phyloP scores from a whole-genome alignment of 2,113 vertebrate genomes.

The Bos taurus region DNA sequence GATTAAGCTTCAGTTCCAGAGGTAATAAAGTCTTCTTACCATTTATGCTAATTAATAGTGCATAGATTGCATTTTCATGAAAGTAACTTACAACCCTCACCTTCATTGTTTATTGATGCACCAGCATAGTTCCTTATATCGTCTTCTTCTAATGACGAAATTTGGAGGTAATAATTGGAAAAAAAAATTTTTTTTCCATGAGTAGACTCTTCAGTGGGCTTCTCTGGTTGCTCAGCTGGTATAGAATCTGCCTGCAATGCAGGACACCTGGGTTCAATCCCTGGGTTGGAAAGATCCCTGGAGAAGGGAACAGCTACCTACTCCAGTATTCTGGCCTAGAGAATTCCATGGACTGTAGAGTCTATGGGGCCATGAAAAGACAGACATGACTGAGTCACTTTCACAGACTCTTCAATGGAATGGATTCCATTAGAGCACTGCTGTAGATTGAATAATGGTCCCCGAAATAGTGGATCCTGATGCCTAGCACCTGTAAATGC shows the following conservation, averaged over 20 bases:
- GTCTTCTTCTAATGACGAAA: not conserved
- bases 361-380: not conserved
- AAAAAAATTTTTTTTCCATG: not conserved
- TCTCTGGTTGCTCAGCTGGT: not conserved
- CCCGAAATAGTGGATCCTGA: not conserved
- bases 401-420: not conserved
- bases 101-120: not conserved
- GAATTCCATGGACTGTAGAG: not conserved
- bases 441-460: not conserved
- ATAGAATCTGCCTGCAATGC: not conserved
- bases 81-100: not conserved
- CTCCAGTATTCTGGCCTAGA: not conserved
- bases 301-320: not conserved
- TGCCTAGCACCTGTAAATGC: not conserved
- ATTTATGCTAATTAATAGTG: not conserved
- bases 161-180: not conserved
- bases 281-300: not conserved
- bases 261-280: too few relatives aligned
- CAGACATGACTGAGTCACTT: not conserved
- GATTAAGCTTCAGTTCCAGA: not conserved
- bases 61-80: not conserved
- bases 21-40: not conserved
- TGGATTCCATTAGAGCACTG: not conserved
- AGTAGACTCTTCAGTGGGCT: not conserved
- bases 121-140: not conserved